These are phyloP conservation scores for Phaethornis superciliosus DNA, from an alignment of 2,113 vertebrate genomes.

Conservation along the genomic window DNA sequence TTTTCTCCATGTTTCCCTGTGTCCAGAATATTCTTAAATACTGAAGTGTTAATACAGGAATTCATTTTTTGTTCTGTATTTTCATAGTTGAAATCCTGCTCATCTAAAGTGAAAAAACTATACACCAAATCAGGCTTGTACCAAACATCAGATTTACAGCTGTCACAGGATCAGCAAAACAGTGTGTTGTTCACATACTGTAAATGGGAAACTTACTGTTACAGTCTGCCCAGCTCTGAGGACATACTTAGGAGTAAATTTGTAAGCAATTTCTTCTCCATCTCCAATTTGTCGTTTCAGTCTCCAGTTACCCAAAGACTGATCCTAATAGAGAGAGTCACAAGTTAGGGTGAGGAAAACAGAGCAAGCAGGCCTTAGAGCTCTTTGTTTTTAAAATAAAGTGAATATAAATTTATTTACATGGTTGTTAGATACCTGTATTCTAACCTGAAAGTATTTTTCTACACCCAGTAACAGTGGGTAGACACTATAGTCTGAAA, in stretches of 20 bases:
- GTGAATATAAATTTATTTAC: not conserved
- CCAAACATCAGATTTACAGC: not conserved
- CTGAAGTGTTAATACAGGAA: not conserved
- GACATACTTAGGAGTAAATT: constrained; percentile 94
- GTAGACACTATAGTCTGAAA: not conserved
- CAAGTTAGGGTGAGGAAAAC: not conserved
- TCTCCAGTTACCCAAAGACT: constrained; percentile 93
- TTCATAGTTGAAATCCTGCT: not conserved
- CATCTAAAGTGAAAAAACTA: not conserved
- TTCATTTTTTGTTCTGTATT: not conserved
- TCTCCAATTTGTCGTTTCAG: constrained; percentile 87
- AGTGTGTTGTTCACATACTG: not conserved
- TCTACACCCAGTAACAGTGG: not conserved
- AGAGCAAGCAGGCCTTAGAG: not conserved
- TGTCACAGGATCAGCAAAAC: not conserved
- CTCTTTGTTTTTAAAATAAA: not conserved
- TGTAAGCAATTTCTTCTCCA: constrained; percentile 88
- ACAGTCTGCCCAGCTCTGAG: constrained; percentile 93
- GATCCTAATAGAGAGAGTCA: constrained; percentile 80
- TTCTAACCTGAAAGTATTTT: not conserved
- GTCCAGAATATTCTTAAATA: not conserved
- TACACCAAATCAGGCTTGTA: not conserved
- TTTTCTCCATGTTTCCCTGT: not conserved
- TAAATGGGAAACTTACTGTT: constrained; percentile 82
- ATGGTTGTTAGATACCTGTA: not conserved